Evolutionary conservation across 2,888 invertebrate species (phyloP), one percentile per base, ranked within the genome.

Genomic region (Timema cristinae): DNA sequence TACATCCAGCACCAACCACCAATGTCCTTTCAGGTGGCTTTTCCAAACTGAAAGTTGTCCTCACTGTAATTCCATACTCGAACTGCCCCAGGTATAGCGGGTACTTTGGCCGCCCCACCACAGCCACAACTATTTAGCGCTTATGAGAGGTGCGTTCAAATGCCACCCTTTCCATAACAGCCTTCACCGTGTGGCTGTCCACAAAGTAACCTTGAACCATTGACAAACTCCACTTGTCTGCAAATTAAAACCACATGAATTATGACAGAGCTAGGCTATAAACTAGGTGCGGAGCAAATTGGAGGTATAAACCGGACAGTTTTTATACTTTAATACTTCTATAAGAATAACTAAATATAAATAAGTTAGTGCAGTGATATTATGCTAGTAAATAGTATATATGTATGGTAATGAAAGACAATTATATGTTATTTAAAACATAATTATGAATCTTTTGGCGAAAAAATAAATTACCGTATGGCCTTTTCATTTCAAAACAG

Each of bases 11-110:
- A 72, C 97, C 97, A 73, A 97, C 86, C 68, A 95, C 86, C 9
- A 96, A 85, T 15, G 95, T 96, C 84, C 94, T 95, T 74, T 96
- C 97, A 2, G 97, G 97, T 69, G 91, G 88, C 72, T 87, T 86
- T 0, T 87, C 82, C 78, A 96, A 84, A 80, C 94, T 95, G 85
- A n/a, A 97, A 97, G 78, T 97, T 88, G 81, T 97, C 97, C 82
- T 97, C 97, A 81, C 97, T 97, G 91, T 94, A 78, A 97, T 93
- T 75, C 92, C 92, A 81, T 90, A 88, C 80, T 97, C 95, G 51
- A n/a, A 87, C 71, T 13, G 93, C n/a, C 94, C 54, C 97, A 15
- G 95, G 95, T 77, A 95, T 91, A 69, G 93, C 87, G 95, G 94
- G 82, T 95, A 97, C 73, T 89, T 88, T 0, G 97, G 97, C 77